These are phyloP conservation scores for Drosophila aff. DNA, from an alignment of 1,140 invertebrate species.

Conservation along the genomic window DNA sequence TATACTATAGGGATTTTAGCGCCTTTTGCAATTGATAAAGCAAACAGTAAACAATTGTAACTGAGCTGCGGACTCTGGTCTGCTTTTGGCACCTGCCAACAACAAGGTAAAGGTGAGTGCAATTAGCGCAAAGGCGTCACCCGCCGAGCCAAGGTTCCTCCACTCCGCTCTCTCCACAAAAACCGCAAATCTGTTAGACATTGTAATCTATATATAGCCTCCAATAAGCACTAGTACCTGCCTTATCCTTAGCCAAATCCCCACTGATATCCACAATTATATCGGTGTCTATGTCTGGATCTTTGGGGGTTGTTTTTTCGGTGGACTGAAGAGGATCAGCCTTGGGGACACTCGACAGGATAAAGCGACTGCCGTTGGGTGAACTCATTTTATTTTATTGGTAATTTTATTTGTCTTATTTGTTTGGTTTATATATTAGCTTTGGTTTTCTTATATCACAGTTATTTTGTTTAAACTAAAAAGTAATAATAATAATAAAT, in stretches of 20 bases:
- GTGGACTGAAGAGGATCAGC: neutral
- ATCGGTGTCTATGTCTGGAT: neutral
- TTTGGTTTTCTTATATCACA: slow-evolving; percentile 14
- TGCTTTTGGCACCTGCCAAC: slow-evolving; percentile 42
- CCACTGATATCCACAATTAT: slow-evolving; percentile 6
- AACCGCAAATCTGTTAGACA: slow-evolving; percentile 22
- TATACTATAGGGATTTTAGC: slow-evolving; percentile 3
- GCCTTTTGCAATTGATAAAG: slow-evolving; percentile 26
- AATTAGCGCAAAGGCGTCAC: slow-evolving; percentile 41
- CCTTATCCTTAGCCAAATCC: slow-evolving; percentile 50
- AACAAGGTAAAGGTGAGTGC: slow-evolving; percentile 38
- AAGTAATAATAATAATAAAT: neutral
- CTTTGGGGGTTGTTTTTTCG: neutral
- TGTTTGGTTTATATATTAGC: neutral
- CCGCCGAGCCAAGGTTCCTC: slow-evolving; percentile 26
- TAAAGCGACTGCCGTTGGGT: slow-evolving; percentile 22
- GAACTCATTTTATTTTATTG: slow-evolving; percentile 38
- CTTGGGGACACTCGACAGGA: slow-evolving; percentile 23
- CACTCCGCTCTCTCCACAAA: neutral
- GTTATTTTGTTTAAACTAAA: neutral
- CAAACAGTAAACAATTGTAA: slow-evolving; percentile 29
- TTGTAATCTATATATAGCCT: neutral
- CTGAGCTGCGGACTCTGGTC: slow-evolving; percentile 3
- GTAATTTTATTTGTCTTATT: neutral
- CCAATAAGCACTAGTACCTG: slow-evolving; percentile 56